These are phyloP conservation scores for Caranx melampygus DNA, from an alignment of 2,113 vertebrate species.

Conservation along the genomic window DNA sequence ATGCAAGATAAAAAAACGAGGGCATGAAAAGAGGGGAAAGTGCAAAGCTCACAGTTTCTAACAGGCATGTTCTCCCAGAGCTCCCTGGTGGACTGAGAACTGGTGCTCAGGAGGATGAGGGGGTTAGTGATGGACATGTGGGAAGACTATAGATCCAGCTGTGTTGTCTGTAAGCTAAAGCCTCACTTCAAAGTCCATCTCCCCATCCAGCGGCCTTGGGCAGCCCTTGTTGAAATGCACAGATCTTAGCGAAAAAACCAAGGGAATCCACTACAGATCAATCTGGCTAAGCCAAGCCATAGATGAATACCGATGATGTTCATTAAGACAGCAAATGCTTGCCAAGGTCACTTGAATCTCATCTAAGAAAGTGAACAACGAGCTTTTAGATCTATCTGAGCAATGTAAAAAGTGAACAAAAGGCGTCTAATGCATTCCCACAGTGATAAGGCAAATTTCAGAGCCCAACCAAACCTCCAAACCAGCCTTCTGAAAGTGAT, in stretches of 20 bases:
- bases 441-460: constrained; percentile 35
- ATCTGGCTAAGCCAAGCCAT: constrained; percentile 59
- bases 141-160: constrained; percentile 72
- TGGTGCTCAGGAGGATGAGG: constrained; percentile 50
- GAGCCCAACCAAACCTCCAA: constrained; percentile 11
- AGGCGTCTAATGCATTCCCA: constrained; percentile 38
- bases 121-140: constrained; percentile 71
- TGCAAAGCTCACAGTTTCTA: constrained; percentile 62
- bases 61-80: constrained; percentile 38
- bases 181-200: constrained; percentile 75
- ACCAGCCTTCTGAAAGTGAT: constrained; percentile 30
- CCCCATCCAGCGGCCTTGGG: constrained; percentile 42
- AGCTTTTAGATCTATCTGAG: constrained; percentile 41
- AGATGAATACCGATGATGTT: constrained; percentile 66
- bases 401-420: constrained; percentile 48
- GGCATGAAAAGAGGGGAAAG: constrained; percentile 32
- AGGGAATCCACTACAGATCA: constrained; percentile 68
- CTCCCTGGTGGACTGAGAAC: constrained; percentile 48
- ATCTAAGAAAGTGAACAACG: constrained; percentile 24
- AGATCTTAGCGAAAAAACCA: constrained; percentile 54
- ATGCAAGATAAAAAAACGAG: constrained; percentile 28
- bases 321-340: constrained; percentile 55
- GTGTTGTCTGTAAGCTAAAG: constrained; percentile 62
- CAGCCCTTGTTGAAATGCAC: constrained; percentile 61
- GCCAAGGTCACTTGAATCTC: constrained; percentile 58